phyloP scores from a whole-genome alignment of 2,888 invertebrate genomes.

The Cremastinae sp. region DNA sequence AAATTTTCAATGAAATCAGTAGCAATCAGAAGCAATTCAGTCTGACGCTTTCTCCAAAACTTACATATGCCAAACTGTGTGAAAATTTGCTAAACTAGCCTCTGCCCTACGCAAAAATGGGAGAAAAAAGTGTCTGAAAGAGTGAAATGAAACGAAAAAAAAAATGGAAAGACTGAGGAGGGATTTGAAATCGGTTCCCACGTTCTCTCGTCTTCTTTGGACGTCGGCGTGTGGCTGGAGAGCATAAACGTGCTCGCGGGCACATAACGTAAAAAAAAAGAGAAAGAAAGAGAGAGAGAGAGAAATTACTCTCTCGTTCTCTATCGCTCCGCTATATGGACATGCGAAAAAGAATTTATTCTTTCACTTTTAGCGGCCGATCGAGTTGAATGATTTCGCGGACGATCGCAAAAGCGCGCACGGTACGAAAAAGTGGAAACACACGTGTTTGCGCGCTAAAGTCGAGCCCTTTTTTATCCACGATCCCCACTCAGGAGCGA shows the following conservation, averaged over 20 bases:
- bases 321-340: conserved; percentile 25
- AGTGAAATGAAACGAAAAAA: conserved; percentile 25
- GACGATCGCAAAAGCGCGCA: conserved; percentile 18
- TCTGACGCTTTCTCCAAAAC: too few species aligned
- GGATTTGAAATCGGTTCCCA: conserved; percentile 67
- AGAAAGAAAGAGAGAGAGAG: conserved; percentile 9
- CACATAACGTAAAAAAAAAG: conserved; percentile 33
- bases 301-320: conserved; percentile 25
- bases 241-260: conserved; percentile 27
- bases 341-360: conserved; percentile 39
- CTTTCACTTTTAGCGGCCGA: conserved; percentile 64
- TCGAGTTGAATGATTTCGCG: conserved; percentile 49
- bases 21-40: too few species aligned
- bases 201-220: conserved; percentile 59
- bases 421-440: not conserved
- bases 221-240: conserved; percentile 25
- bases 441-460: not conserved
- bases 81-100: too few species aligned
- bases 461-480: conserved; percentile 26
- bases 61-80: too few species aligned
- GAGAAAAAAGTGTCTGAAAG: conserved; percentile 34
- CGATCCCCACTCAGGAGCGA: conserved; percentile 17
- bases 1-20: too few species aligned
- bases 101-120: too few species aligned
- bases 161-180: conserved; percentile 29